phyloP scores from a whole-genome alignment of 2,888 invertebrate species.

The Nomada ruficornis region DNA sequence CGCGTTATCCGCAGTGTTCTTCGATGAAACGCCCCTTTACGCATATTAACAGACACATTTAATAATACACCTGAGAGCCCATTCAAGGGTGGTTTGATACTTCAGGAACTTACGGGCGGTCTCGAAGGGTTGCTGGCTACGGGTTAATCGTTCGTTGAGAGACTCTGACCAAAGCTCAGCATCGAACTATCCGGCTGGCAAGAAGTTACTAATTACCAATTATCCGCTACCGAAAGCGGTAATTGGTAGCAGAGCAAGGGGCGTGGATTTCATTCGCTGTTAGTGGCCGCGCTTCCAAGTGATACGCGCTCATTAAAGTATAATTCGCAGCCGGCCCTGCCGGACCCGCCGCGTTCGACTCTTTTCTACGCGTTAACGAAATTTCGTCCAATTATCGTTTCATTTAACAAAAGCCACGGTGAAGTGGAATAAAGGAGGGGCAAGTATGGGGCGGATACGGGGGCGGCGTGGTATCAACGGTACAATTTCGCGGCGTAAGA shows the following conservation, averaged over 20 bases:
- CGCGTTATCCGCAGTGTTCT: background rate
- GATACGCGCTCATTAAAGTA: constrained; percentile 61
- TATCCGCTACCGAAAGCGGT: constrained; percentile 65
- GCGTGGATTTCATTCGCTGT: constrained; percentile 57
- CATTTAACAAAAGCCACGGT: constrained; percentile 45
- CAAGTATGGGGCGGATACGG: background rate
- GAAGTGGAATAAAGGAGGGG: background rate
- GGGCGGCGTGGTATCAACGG: constrained; percentile 9
- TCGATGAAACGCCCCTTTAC: constrained; percentile 36
- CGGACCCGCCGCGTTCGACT: background rate
- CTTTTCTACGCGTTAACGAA: constrained; percentile 15
- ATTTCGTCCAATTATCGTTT: constrained; percentile 55
- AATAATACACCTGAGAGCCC: constrained; percentile 52
- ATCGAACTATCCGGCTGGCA: constrained; percentile 60
- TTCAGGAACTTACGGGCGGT: constrained; percentile 48
- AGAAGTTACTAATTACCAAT: constrained; percentile 72
- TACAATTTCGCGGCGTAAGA: constrained; percentile 39
- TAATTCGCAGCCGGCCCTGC: constrained; percentile 42
- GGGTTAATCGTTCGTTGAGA: constrained; percentile 70
- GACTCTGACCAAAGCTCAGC: constrained; percentile 67
- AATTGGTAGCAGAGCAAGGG: constrained; percentile 54
- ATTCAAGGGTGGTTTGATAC: constrained; percentile 44
- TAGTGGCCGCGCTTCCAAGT: constrained; percentile 31
- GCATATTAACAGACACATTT: constrained; percentile 44
- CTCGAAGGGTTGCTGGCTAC: constrained; percentile 61